Evolutionary conservation across 2,113 vertebrate genomes (phyloP), one percentile per base, ranked within the genome.

Genomic region (Passer domesticus): DNA sequence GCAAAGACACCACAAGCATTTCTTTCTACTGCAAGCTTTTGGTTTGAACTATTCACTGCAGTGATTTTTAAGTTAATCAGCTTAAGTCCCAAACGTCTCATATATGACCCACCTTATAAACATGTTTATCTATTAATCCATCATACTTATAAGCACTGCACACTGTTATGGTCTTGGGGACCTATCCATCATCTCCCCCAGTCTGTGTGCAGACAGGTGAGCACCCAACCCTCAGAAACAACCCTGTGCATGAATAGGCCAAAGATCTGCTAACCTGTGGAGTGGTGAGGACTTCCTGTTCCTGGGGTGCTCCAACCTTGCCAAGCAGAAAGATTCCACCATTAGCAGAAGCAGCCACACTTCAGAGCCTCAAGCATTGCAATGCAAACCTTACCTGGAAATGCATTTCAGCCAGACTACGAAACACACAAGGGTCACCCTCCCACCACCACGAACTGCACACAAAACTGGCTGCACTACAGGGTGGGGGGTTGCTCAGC

Each of bases 241-340:
- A 94, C 76, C 83, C 76, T 78, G 64, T 41, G 25, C 50, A 92
- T 15, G 25, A 95, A 77, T 24, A 79, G 44, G 79, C 89, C 76
- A 78, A 87, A 95, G 50, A 90, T 75, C 53, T 89, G 78, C 95
- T 96, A 95, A 96, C 82, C 90, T 97, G 94, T 80, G 86, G 70
- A 94, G 41, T 62, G 89, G 86, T 93, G 95, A 97, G 87, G 85
- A 27, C 90, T 87, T 96, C 95, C 92, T 96, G 95, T n/a, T 97
- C 91, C 91, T 95, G 89, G 88, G 92, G 70, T 81, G 89, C 78
- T 92, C 87, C 94, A 95, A 97, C 91, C 93, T 97, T 95, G 90
- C 73, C 91, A 97, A 96, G 78, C 86, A 97, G 96, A 97, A 97
- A 92, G 64, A 95, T 95, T 93, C 80, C 87, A 96, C 79, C 0